Evolutionary conservation across 2,888 invertebrate species (phyloP), one percentile per base, ranked within the genome.

Genomic region (Athalia circularis): DNA sequence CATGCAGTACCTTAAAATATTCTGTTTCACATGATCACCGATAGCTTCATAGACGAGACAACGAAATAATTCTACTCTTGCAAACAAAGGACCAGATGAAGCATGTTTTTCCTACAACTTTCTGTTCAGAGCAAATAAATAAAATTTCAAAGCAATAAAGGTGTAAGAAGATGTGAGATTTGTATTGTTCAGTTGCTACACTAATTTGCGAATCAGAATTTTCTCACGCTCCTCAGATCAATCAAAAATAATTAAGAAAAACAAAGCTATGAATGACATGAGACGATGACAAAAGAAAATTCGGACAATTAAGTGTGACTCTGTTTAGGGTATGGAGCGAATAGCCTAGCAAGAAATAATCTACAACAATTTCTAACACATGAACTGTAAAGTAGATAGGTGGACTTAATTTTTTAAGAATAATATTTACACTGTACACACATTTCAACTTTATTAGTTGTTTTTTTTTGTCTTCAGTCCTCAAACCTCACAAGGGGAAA

Each of bases 401-500:
- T 13, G 15, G 9, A 47, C 15, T 70, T n/a, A 70, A 11, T 57
- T 70, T 43, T 59, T 45, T 57, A 72, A 72, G 57, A 72, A 59
- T 72, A 45, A 59, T 72, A 72, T 72, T 72, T 72, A 72, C 72
- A 72, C 72, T 59, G 72, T 72, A 72, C 59, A 72, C 11, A 59
- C n/a, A 4, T 54, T 5, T 54, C n/a, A n/a, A 54, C 11, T 29
- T 29, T 29, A 29, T 29, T 29, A 29, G 45, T 65, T 9, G 8
- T 72, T 59, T 72, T 72, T 15, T 13, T 45, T 6, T 45, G 45
- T 59, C 11, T 15, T 47, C 47, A 13, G 59, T 6, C 72, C 59
- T 47, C n/a, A 47, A 13, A 45, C 45, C 57, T 47, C 77, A 70
- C 6, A n/a, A 50, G 76, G 77, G 52, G 65, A 81, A 80, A 80